Base-by-base conservation (phyloP, 1,140 invertebrate genomes). In the Camponotus floridanus region DNA sequence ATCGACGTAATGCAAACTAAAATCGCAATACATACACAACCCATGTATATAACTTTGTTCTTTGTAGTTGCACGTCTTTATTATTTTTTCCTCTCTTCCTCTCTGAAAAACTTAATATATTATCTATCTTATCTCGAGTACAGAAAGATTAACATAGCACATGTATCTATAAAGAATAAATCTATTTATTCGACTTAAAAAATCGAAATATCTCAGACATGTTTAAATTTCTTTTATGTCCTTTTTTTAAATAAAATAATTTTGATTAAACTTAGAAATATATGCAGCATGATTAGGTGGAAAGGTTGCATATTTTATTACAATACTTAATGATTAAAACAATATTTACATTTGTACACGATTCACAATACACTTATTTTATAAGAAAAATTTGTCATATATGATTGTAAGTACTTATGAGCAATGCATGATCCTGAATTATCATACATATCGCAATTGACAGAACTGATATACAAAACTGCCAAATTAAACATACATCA, bases 331-430 rank as follows among this genome's bases (percentile, higher is more conserved):
- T 89, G 90, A 89, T 91, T 90, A 92, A 86, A 86, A 92, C 87
- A 70, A 83, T 95, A 95, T 95, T 93, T 95, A 95, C 94, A 95
- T 94, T 94, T 95, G 88, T 95, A 95, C 94, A 94, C 70, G 84
- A 91, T 86, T 70, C 21, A 57, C 67, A 88, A 87, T 87, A 68
- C 68, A 86, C 64, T 88, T 51, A 87, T 87, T 61, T 68, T 73
- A 81, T 87, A 91, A 33, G 76, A 91, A 90, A 85, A 81, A 90
- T 85, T 90, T 13, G 70, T 83, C 48, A 65, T 76, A 65, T 76
- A 65, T 78, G 68, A 84, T 86, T 42, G 51, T 91, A 90, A 91
- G 90, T 91, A 91, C 90, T 85, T 87, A 68, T 78, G 55, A 87
- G 59, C 65, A 70, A 55, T 55, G 59, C 36, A 26, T 39, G 55